Percentiles rank a stretch among this genome's conserved stretches.
Conservation (phyloP, 2,113 vertebrate genomes). For the Dasyornis broadbenti region DNA sequence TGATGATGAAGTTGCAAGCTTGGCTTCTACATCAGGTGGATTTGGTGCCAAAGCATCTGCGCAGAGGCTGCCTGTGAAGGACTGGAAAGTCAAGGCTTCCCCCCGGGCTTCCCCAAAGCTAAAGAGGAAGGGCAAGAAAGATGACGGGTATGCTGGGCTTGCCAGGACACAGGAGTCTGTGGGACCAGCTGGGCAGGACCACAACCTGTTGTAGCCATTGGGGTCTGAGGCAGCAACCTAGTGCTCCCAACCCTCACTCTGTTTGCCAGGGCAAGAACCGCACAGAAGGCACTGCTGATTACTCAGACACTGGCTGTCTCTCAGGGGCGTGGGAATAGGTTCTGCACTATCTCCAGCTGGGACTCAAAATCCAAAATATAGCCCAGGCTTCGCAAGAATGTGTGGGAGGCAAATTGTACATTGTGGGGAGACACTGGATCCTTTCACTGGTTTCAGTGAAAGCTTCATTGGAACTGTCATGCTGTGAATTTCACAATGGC, state of each 20-base stretch:
- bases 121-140: constrained; percentile 88
- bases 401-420: background rate
- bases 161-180: background rate
- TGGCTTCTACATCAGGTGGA: constrained; percentile 84
- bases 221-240: background rate
- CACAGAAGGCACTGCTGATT: background rate
- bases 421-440: background rate
- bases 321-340: background rate
- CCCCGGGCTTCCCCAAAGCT: constrained; percentile 89
- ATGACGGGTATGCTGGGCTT: constrained; percentile 76
- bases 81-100: constrained; percentile 89
- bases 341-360: background rate
- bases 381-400: background rate
- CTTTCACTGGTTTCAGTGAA: background rate
- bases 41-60: constrained; percentile 81
- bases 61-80: constrained; percentile 88
- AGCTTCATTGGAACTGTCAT: background rate
- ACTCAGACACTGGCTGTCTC: background rate
- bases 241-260: background rate
- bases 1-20: constrained; percentile 90
- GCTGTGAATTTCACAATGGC: background rate
- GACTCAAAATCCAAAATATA: background rate
- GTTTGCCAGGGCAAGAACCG: background rate
- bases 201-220: background rate
- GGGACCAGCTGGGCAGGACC: background rate